Conservation (phyloP, 2,113 vertebrate species). For the Pterocles gutturalis region DNA sequence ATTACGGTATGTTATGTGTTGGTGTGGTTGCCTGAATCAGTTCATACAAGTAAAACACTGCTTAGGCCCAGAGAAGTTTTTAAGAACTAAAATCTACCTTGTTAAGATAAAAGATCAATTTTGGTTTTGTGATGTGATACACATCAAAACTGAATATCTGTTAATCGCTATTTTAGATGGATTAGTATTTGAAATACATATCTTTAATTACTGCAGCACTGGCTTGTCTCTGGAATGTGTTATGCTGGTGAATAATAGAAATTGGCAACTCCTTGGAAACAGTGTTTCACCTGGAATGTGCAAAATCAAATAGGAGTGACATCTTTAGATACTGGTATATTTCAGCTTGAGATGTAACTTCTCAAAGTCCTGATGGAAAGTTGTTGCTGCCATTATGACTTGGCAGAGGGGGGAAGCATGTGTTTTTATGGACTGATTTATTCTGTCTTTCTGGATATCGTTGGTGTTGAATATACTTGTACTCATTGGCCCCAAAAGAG, state of each 20-base stretch:
- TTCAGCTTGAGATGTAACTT: neutral
- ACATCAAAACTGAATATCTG: neutral
- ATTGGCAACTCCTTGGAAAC: neutral
- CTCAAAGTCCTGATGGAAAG: neutral
- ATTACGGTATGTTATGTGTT: neutral
- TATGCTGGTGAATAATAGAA: neutral
- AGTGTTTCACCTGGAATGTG: neutral
- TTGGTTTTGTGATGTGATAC: neutral
- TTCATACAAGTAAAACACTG: neutral
- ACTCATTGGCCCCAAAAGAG: neutral
- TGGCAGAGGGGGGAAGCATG: neutral
- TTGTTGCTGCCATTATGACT: neutral
- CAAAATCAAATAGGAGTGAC: neutral
- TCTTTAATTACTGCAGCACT: neutral
- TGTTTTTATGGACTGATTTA: neutral
- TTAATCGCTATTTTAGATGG: neutral
- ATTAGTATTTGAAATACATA: neutral
- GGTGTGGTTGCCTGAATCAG: neutral
- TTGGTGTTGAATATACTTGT: neutral
- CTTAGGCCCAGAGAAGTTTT: neutral
- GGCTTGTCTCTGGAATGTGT: neutral
- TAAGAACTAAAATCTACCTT: neutral
- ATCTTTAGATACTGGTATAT: neutral
- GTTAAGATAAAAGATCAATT: neutral
- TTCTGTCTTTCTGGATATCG: neutral